Conservation (phyloP, 2,797 vertebrate species). For the Triplophysa yarkandensis region DNA sequence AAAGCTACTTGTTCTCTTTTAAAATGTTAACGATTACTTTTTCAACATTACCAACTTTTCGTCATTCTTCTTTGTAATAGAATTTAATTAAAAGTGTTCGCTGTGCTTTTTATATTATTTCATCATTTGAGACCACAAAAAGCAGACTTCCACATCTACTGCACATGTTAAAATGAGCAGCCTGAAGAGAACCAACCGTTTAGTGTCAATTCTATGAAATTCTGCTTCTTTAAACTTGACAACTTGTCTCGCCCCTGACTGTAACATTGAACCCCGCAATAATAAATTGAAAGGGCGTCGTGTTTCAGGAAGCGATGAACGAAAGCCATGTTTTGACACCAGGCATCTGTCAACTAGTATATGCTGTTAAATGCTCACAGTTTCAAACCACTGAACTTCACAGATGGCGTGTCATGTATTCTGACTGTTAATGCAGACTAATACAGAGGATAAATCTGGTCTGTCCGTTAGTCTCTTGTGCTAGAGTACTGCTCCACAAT, state of each 20-base stretch:
- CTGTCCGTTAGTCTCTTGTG: neutral
- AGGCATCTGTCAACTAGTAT: slow-evolving; percentile 51
- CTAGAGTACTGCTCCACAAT: slow-evolving; percentile 1
- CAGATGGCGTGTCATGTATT: slow-evolving; percentile 51
- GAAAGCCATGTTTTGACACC: slow-evolving; percentile 53
- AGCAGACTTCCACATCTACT: neutral
- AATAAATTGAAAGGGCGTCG: slow-evolving; percentile 41
- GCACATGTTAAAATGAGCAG: slow-evolving; percentile 11
- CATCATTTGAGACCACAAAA: neutral
- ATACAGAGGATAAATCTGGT: slow-evolving; percentile 24
- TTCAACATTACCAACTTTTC: neutral
- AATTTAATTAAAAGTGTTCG: too few species aligned
- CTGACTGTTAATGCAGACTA: slow-evolving; percentile 55
- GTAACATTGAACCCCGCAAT: slow-evolving; percentile 12
- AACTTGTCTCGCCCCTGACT: slow-evolving; percentile 25
- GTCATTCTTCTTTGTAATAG: neutral
- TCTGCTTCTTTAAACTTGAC: slow-evolving; percentile 24
- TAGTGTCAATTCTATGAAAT: neutral
- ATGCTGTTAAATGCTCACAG: slow-evolving; percentile 63
- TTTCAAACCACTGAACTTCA: slow-evolving; percentile 59
- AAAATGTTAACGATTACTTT: neutral
- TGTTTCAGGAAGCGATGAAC: slow-evolving; percentile 29
- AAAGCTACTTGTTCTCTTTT: too few species aligned
- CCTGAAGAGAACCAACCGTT: neutral
- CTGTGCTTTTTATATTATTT: neutral